Base-by-base conservation (phyloP, 2,113 vertebrate genomes). In the Poecile atricapillus region DNA sequence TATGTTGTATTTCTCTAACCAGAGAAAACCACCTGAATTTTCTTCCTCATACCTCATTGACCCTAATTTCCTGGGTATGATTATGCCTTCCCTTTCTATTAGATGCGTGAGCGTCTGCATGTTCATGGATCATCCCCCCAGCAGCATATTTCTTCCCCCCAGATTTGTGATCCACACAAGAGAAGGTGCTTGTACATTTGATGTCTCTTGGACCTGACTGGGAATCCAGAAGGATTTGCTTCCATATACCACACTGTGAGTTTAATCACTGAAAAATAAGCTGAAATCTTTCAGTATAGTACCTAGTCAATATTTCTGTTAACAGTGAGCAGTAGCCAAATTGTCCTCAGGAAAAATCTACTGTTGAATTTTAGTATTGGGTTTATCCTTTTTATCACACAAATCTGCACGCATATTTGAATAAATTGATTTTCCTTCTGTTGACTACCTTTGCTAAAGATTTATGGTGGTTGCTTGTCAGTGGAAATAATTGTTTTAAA, bases 101-200 rank as follows among this genome's bases (percentile, higher is more conserved):
- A 13, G 15, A 35, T n/a, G 2, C 1, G 0, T 47, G 28, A 87
- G 7, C 10, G 19, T 81, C 27, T 69, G 15, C 17, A 76, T 68
- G 33, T 53, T 69, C 53, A 35, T 50, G 28, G 37, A 20, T 75
- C 4, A 1, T 13, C 2, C 5, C 9, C 13, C 11, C 33, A 37
- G 21, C 4, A 63, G 11, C 7, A 11, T 44, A 31, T 52, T 56
- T 87, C 33, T 64, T n/a, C n/a, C n/a, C n/a, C n/a, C n/a, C n/a
- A n/a, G 56, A 13, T 24, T 33, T 37, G 24, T 7, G 21, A 31
- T 15, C 0, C 0, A 13, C 11, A 4, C 0, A 0, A 5, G 7
- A 30, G 35, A 31, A 41, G 9, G 10, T 43, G 11, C 27, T 79
- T 55, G 15, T 7, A 21, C 18, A 4, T 47, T 47, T 76, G 44